phyloP scores from a whole-genome alignment of 2,113 vertebrate genomes.

The Pterophyllum scalare region DNA sequence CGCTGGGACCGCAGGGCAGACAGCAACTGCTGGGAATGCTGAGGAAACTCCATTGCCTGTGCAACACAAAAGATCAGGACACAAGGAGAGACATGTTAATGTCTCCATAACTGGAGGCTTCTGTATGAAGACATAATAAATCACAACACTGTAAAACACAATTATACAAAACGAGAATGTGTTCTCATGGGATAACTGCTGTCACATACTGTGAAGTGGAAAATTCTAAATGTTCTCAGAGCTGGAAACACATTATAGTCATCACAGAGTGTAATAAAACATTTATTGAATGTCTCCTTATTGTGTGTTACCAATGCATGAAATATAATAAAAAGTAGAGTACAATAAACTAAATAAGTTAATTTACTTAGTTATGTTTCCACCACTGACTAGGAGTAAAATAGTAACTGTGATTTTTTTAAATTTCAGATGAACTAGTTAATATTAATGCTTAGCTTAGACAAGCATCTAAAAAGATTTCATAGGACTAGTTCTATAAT shows the following conservation, averaged over 20 bases:
- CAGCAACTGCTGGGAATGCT: slow-evolving; percentile 91
- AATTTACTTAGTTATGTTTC: not conserved
- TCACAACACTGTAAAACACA: not conserved
- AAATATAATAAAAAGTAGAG: not conserved
- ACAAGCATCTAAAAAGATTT: not conserved
- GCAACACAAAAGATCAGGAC: not conserved
- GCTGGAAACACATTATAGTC: not conserved
- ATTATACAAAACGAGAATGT: not conserved
- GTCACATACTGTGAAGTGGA: not conserved
- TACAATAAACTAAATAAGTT: not conserved
- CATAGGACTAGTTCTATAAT: not conserved
- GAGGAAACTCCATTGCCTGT: slow-evolving; percentile 90
- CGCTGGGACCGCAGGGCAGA: slow-evolving; percentile 89
- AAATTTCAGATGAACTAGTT: not conserved
- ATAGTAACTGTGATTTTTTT: not conserved
- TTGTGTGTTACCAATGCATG: not conserved
- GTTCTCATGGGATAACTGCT: not conserved
- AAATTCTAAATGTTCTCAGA: not conserved
- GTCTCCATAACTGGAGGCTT: not conserved
- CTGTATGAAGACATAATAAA: not conserved
- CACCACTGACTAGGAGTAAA: not conserved
- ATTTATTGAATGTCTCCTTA: not conserved
- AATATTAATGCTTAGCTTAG: not conserved
- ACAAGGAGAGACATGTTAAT: not conserved
- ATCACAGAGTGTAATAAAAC: not conserved